Base-by-base conservation (phyloP, 2,797 vertebrate species). In the Choloepus didactylus region DNA sequence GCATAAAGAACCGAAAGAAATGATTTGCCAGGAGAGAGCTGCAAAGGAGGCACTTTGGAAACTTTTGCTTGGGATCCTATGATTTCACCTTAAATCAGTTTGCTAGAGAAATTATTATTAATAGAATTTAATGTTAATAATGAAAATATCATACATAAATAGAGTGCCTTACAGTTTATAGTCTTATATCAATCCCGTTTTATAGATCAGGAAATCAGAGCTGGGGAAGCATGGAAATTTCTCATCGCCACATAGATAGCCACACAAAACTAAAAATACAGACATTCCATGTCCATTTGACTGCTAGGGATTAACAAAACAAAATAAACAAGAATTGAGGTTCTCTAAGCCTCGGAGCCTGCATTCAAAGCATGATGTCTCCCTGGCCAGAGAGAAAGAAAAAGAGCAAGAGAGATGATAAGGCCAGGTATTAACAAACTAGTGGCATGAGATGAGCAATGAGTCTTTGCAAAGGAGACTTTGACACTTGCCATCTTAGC, bases 71-170 rank as follows among this genome's bases (percentile, higher is more conserved):
- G 35, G 60, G 89, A 72, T 89, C 86, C 77, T 41, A 10, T 73
- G 66, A 92, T 83, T 97, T 91, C 62, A 86, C 76, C 84, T 75
- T 67, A 81, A 93, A 73, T 95, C 67, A 18, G n/a, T 69, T 94
- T 89, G 66, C 85, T 87, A 38, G 87, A 70, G 9, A 76, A 75
- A 44, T n/a, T 54, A 54, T 0, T 19, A 23, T 9, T 9, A 14
- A 38, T 8, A 62, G 56, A 75, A 93, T 31, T 76, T 80, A 64
- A 18, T 29, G n/a, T 82, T 79, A 93, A n/a, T 5, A 51, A 83
- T 18, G 60, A 54, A 14, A 77, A 62, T 67, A 67, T 29, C 56
- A 44, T 69, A 16, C 5, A 2, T 1, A 27, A 5, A 23, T 1
- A 56, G 5, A 67, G 16, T 31, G 25, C 2, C n/a, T 83, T 11